Base-by-base conservation (phyloP, 2,113 vertebrate species). In the Pituophis catenifer region DNA sequence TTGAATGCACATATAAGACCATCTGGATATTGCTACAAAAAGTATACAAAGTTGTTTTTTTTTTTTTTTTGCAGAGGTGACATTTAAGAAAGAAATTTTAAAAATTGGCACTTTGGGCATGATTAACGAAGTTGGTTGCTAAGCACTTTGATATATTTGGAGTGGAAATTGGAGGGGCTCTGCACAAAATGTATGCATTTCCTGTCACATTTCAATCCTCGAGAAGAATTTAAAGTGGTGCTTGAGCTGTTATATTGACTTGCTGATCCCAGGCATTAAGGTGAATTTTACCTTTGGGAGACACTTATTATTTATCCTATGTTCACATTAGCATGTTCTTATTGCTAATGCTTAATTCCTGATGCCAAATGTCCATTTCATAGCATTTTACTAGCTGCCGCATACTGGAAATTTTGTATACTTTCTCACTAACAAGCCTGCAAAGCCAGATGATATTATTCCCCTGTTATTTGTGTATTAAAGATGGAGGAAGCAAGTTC, bases 251-350 rank as follows among this genome's bases (percentile, higher is more conserved):
- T 86, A 17, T 70, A 89, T 90, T 62, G 91, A 70, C 70, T 95
- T 92, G 11, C 91, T 94, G 90, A 93, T 89, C 70, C 93, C 94
- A 75, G 93, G 75, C 94, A 90, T 38, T 95, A 91, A 96, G 95
- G 86, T 75, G 48, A n/a, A 91, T 93, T 96, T 94, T 91, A 95
- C 88, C 88, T 65, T 93, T 8, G 92, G 94, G 93, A 48, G 93
- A 93, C 94, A 91, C 58, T 95, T 95, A 93, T 75, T 96, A 91
- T 89, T 95, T 90, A 93, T 87, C 94, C 91, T 12, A 50, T 26
- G 12, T 26, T 12, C 29, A 4, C 65, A 57, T 19, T 89, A 58
- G 5, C 3, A 54, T 1, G 3, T 5, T 91, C 33, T 92, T 11
- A 95, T 65, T 44, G 50, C 15, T 85, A 70, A 93, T 90, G 95